Conservation (phyloP, 2,797 vertebrate genomes). For the Pantherophis alleghaniensis region DNA sequence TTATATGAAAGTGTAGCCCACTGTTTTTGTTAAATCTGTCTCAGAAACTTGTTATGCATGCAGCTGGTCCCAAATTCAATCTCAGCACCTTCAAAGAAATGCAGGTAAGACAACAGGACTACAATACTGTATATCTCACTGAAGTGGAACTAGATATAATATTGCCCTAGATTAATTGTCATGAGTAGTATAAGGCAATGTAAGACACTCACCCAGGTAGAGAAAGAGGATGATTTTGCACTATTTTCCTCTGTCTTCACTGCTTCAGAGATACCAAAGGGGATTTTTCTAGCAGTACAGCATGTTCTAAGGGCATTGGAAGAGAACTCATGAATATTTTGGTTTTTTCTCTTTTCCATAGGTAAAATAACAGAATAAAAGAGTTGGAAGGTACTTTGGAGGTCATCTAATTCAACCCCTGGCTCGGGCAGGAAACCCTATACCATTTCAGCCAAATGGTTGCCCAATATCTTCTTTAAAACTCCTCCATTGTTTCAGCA, state of each 20-base stretch:
- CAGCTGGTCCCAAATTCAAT: background rate
- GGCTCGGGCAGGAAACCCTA: background rate
- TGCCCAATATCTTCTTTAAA: background rate
- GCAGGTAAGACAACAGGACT: background rate
- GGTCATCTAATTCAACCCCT: background rate
- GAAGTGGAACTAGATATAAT: background rate
- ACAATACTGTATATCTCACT: background rate
- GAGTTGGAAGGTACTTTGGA: background rate
- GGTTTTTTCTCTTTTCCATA: background rate
- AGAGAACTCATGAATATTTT: background rate
- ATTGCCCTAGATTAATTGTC: background rate
- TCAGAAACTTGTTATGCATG: background rate
- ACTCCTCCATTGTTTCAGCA: background rate
- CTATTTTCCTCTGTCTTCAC: background rate
- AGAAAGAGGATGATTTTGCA: background rate
- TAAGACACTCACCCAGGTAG: background rate
- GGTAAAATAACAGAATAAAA: background rate
- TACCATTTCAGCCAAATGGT: background rate
- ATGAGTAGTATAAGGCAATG: background rate
- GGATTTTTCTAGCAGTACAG: background rate
- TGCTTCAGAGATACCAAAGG: background rate
- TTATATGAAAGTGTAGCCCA: background rate
- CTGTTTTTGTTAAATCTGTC: background rate
- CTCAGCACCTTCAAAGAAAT: background rate
- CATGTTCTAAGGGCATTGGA: background rate